Conservation (phyloP, 64 coral and sea anemone species). For the Actinia equina region DNA sequence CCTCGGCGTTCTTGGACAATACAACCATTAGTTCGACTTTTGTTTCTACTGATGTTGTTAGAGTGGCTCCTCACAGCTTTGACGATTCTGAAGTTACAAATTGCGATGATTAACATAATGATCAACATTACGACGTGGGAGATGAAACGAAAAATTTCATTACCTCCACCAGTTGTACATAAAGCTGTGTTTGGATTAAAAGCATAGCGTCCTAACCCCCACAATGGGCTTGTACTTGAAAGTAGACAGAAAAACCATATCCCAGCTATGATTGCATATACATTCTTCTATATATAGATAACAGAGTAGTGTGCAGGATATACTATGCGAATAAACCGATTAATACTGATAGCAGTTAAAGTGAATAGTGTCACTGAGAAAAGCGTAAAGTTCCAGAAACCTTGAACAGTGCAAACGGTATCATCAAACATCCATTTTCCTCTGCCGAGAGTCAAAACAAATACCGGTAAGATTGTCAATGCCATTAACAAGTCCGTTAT, state of each 20-base stretch:
- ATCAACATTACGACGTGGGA: slow-evolving; percentile 24
- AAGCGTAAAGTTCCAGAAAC: slow-evolving; percentile 37
- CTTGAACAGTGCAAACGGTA: slow-evolving; percentile 30
- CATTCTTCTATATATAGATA: slow-evolving; percentile 15
- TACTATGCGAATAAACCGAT: slow-evolving; percentile 36
- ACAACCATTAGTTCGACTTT: not conserved
- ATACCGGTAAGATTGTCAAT: slow-evolving; percentile 32
- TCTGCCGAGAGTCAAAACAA: slow-evolving; percentile 28
- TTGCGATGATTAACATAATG: slow-evolving; percentile 23
- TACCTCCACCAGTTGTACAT: slow-evolving; percentile 27
- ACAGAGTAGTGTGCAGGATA: slow-evolving; percentile 25
- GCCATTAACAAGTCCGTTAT: slow-evolving; percentile 46
- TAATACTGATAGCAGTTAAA: slow-evolving; percentile 56
- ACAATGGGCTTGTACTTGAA: slow-evolving; percentile 3
- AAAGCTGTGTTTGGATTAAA: slow-evolving; percentile 42
- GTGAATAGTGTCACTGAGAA: slow-evolving; percentile 47
- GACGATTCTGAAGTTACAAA: slow-evolving; percentile 47
- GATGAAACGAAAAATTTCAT: slow-evolving; percentile 18
- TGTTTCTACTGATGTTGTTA: not conserved
- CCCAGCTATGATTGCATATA: slow-evolving; percentile 16
- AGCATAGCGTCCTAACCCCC: slow-evolving; percentile 42
- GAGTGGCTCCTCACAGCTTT: slow-evolving; percentile 22
- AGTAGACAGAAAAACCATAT: slow-evolving; percentile 52
- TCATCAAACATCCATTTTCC: slow-evolving; percentile 44
- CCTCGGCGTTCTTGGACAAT: slow-evolving; percentile 6